Evolutionary conservation across 2,797 vertebrate species (phyloP).

Genomic region (Amblyraja radiata): DNA sequence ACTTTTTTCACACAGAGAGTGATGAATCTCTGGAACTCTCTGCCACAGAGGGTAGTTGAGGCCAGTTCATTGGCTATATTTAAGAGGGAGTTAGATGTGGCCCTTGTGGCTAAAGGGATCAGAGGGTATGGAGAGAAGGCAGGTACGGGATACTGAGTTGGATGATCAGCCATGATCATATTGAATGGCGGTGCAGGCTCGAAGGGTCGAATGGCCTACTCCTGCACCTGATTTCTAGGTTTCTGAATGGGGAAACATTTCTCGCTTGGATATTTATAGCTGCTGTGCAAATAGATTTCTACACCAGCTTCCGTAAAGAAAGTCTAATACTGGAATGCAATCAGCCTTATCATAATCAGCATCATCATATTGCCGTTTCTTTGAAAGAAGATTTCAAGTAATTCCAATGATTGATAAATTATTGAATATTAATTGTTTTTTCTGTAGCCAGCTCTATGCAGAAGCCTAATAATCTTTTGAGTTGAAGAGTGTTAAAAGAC

Average conservation of each 20-base stretch:
- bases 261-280: not conserved
- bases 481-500: not conserved
- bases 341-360: not conserved
- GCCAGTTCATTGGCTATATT: no score
- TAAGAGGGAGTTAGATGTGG: no score
- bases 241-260: not conserved
- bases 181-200: no score
- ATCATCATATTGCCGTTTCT: not conserved
- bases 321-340: not conserved
- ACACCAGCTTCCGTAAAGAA: not conserved
- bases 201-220: no score
- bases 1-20: no score
- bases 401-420: not conserved
- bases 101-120: no score
- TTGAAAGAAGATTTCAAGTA: not conserved
- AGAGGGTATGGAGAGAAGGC: no score
- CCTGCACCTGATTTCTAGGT: no score
- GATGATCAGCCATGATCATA: no score
- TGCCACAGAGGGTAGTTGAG: no score
- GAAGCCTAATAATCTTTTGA: not conserved
- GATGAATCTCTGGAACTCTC: no score
- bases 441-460: not conserved
- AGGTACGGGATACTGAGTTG: no score
- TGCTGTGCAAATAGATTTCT: not conserved
- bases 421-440: not conserved